These are phyloP conservation scores for Squalus acanthias DNA, from an alignment of 2,797 vertebrate genomes.

Conservation along the genomic window DNA sequence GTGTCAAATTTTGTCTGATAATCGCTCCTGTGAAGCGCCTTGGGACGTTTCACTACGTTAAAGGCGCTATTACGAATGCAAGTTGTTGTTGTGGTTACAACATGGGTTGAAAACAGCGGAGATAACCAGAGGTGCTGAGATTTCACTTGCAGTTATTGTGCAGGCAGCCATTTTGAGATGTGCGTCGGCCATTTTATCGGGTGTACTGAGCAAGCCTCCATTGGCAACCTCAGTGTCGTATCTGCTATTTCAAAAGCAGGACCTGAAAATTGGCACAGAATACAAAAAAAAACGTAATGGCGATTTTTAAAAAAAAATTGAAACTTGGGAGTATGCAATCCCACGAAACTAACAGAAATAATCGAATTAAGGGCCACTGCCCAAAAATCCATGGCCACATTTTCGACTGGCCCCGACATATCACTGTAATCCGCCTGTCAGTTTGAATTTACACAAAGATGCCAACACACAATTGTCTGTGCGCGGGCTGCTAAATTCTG, in stretches of 20 bases:
- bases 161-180: neutral
- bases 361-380: neutral
- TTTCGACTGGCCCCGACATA: neutral
- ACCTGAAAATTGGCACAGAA: neutral
- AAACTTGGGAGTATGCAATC: neutral
- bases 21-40: neutral
- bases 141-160: neutral
- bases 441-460: neutral
- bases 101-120: neutral
- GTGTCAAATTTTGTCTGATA: neutral
- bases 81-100: neutral
- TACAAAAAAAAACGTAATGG: neutral
- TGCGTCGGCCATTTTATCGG: neutral
- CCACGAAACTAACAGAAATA: neutral
- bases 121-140: neutral
- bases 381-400: neutral
- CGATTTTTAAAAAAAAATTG: neutral
- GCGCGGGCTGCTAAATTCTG: neutral
- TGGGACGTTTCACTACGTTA: neutral
- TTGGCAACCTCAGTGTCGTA: neutral
- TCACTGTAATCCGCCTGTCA: constrained; percentile 11
- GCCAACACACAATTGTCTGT: neutral
- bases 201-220: neutral
- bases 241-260: neutral
- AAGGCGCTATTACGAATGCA: neutral